Evolutionary conservation across 2,888 invertebrate genomes (phyloP), one percentile per base, ranked within the genome.

Genomic region (Chironomus riparius): DNA sequence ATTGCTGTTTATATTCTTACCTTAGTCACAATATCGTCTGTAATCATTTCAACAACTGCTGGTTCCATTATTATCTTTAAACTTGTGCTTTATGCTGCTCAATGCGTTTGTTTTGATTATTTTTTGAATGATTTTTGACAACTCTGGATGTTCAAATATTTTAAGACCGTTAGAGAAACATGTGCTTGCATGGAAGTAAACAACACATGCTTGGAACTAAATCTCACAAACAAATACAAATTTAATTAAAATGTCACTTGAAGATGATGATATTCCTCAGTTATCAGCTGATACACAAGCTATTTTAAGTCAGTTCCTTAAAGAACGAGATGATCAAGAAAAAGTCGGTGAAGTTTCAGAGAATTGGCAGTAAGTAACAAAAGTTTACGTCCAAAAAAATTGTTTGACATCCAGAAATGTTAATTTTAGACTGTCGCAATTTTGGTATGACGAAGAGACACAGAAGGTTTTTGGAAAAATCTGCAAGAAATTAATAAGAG

Each of bases 301-400:
- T 74, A 92, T 91, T 1, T 85, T 95, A 0, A 89, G 91, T 79
- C 91, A 93, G 83, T 94, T 94, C 85, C 89, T 93, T 65, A 81
- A 83, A 3, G 93, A 94, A 81, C 90, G 91, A 81, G 85, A 88
- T 68, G 87, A 88, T 79, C 84, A 88, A 65, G 88, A 90, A 79
- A 87, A 86, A 80, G 80, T 80, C 78, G 78, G 15, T 28, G 28
- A 47, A 56, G 24, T 65, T 61, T 70, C 68, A 22, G 71, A 70
- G 48, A 47, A 65, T 22, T 70, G 48, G 50, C 56, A 56, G 15
- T 56, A 56, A 12, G 38, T 12, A 65, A 15, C 48, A 69, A 69
- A 68, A 65, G 0, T 2, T 56, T 3, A 56, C 4, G 1, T 15
- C 38, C 4, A 50, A 50, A 1, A 18, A 15, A 12, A 56, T 2